Evolutionary conservation across 2,888 invertebrate genomes (phyloP).

Genomic region (Vannuccia rotundouncinata): DNA sequence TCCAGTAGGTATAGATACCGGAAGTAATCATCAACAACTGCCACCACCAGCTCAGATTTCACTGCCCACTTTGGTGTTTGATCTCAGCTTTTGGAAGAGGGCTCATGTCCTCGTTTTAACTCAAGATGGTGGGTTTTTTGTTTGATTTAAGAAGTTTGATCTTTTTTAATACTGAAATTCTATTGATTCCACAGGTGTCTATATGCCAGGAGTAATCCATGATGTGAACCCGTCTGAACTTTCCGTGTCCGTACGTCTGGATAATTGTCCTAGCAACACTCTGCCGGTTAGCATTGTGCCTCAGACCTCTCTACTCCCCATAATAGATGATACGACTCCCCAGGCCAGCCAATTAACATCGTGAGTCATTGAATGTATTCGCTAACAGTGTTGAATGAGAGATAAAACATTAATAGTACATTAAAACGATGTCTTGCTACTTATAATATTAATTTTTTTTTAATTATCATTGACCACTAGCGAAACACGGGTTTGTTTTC

Average conservation of each 20-base stretch:
- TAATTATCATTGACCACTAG: neutral
- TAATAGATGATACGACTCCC: neutral
- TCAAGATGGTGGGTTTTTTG: neutral
- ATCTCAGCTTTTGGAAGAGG: neutral
- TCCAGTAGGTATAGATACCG: neutral
- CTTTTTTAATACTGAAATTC: neutral
- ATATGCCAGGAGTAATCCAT: constrained; percentile 3
- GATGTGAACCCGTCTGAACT: neutral
- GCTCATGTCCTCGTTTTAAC: neutral
- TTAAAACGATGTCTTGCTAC: neutral
- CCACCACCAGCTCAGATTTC: neutral
- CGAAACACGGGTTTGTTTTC: constrained; percentile 28
- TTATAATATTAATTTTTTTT: neutral
- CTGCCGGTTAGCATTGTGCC: neutral
- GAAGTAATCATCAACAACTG: neutral
- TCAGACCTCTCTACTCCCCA: neutral
- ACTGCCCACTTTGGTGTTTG: neutral
- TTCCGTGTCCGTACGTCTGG: neutral
- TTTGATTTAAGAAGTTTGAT: neutral
- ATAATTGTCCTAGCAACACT: neutral
- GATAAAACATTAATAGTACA: neutral
- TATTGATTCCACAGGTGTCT: neutral
- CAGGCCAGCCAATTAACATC: neutral
- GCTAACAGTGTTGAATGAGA: neutral
- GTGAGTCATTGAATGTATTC: neutral